Evolutionary conservation across 1,140 invertebrate species (phyloP), one percentile per base, ranked within the genome.

Genomic region (Copidosoma floridanum): DNA sequence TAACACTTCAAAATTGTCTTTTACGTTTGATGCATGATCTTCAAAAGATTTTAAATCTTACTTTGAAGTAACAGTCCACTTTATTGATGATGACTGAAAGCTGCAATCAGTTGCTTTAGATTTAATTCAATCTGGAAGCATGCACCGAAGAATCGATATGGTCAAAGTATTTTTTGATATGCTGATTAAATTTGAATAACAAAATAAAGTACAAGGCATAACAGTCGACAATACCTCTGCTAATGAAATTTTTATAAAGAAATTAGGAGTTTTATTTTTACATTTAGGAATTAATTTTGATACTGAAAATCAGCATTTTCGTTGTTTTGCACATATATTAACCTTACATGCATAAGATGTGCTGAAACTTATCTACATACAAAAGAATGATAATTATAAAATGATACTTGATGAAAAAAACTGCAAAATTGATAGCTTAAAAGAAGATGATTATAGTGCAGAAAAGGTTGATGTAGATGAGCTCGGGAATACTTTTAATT

Each of bases 1-100:
- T 65, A 64, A 61, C 43, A 60, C 60, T 63, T 75, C 66, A 46
- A 73, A 72, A 67, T 69, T 73, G 43, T 71, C 69, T n/a, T 73
- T 74, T 67, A 73, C 72, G 32, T 67, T 73, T 63, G 71, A 75
- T 71, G 70, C 66, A 48, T 75, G 68, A 68, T 71, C 69, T 50
- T 71, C 67, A 38, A 64, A 67, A 55, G 64, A 32, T 11, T 12
- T 12, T 8, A 20, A 3, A 4, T 35, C 47, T 5, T 35, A 50
- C n/a, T 50, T 35, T 21, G 47, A 16, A 5, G 20, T 50, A 3
- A 50, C 29, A 3, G 24, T 50, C 4, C 27, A 50, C 35, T 75
- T 65, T 65, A 71, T 75, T 57, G 68, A 73, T 56, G 64, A 72
- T 37, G 54, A 72, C 64, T 76, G 69, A 68, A 66, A 71, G 27